Evolutionary conservation across 1,140 invertebrate genomes (phyloP), one percentile per base, ranked within the genome.

Genomic region (Cherax quadricarinatus): DNA sequence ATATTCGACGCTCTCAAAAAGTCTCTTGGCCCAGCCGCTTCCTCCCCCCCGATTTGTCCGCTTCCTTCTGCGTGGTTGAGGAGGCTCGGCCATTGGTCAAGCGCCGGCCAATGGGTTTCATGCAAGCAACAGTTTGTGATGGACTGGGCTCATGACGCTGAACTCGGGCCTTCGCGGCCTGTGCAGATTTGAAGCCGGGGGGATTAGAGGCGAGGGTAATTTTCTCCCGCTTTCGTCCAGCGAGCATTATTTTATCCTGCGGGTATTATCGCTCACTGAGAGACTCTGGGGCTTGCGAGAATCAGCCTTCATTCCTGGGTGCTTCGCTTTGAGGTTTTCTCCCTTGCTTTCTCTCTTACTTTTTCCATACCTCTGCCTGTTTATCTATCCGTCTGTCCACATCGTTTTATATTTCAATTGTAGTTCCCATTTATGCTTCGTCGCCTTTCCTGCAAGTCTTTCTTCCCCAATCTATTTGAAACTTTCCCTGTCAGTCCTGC

Each of bases 61-160:
- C 73, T 83, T 86, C 89, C 89, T 91, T 86, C 89, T 91, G 89
- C 89, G 82, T 91, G 89, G 89, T 60, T 86, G 89, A 91, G 73
- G 89, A 86, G 53, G 51, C 57, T 48, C 83, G 75, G 70, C 89
- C 82, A 91, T 91, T 91, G 89, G 89, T 91, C 89, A 91, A 91
- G 89, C 89, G 70, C 75, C 49, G 83, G 83, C 89, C 89, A 91
- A 91, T 91, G 83, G 89, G 16, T 91, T 91, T 51, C 89, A 86
- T 91, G 89, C 89, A 91, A 79, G 89, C 89, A 85, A 85, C 83
- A 85, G 89, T 86, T 91, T 79, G 82, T 91, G 89, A 91, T 51
- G 89, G 75, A 66, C 70, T 51, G 51, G 89, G 78, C 30, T 87
- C 85, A 87, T 87, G 85, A 87, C 85, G 85, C 66, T 49, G 18